Base-by-base conservation (phyloP, 2,888 invertebrate species). In the Drosophila mimica region DNA sequence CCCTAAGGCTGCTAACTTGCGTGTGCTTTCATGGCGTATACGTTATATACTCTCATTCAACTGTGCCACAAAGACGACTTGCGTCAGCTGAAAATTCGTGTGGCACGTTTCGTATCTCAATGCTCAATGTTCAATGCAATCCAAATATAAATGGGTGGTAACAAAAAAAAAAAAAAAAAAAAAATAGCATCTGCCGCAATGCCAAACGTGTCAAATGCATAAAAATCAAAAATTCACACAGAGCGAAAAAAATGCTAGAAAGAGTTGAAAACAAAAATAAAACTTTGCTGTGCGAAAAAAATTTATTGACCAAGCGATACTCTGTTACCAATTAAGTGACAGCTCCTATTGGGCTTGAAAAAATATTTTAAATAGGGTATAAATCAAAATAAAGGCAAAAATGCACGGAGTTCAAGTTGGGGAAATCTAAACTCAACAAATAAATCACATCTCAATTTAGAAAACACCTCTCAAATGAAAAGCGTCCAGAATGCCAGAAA, bases 171-270 rank as follows among this genome's bases (percentile, higher is more conserved):
- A 43, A n/a, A n/a, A n/a, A 31, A 57, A 36, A 58, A 53, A 33
- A 53, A 25, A 3, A 52, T 38, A 31, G 38, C 62, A 68, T 54
- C 54, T 71, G 74, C 43, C 51, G 57, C 76, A 53, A 59, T 79
- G 72, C 68, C 72, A 81, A 79, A 86, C 83, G 83, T 89, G 84
- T 84, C 82, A 83, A 83, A 89, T 83, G 74, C 89, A 89, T 79
- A 64, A 74, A 83, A 79, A 83, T 79, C 65, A 70, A 79, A 74
- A 78, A 70, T 65, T 40, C 74, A 64, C 69, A 64, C 13, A 1
- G 46, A 43, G 17, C n/a, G 2, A 25, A 28, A 20, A 51, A 38
- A 58, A 15, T 30, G 56, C 28, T 30, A 30, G 28, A 28, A 56
- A 38, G 13, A 25, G 25, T 15, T 30, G 8, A 56, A 34, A 53